Conservation (phyloP, 2,888 invertebrate species). For the Trichopria drosophilae region DNA sequence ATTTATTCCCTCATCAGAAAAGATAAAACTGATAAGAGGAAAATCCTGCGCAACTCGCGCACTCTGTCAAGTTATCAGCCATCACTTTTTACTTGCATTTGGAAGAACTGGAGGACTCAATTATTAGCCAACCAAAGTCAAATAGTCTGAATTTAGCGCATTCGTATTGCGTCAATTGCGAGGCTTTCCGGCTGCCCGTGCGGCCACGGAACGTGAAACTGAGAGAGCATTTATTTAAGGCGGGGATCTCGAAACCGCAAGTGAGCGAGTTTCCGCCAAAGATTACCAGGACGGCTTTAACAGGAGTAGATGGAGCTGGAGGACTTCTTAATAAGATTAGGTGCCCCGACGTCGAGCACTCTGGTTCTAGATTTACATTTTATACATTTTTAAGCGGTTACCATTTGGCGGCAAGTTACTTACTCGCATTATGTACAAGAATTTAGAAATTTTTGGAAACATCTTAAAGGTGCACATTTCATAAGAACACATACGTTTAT, state of each 20-base stretch:
- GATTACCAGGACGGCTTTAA: constrained; percentile 50
- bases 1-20: too few species aligned
- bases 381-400: constrained; percentile 56
- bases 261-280: constrained; percentile 49
- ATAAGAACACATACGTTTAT: too few species aligned
- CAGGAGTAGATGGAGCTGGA: constrained; percentile 40
- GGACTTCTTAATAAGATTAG: constrained; percentile 59
- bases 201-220: constrained; percentile 45
- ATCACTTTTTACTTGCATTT: too few species aligned
- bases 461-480: too few species aligned
- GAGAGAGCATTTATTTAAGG: constrained; percentile 55
- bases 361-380: constrained; percentile 57
- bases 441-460: too few species aligned
- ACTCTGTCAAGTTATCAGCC: too few species aligned
- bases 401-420: too few species aligned
- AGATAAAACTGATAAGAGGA: too few species aligned
- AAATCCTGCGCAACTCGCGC: too few species aligned
- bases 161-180: constrained; percentile 23
- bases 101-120: too few species aligned
- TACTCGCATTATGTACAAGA: neutral
- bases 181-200: constrained; percentile 44
- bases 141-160: constrained; percentile 23
- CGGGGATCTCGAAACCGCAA: constrained; percentile 51
- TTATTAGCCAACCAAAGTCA: constrained; percentile 30
- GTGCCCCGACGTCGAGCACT: constrained; percentile 53